Base-by-base conservation (phyloP, 1,140 invertebrate genomes). In the Neuroterus valhalla region DNA sequence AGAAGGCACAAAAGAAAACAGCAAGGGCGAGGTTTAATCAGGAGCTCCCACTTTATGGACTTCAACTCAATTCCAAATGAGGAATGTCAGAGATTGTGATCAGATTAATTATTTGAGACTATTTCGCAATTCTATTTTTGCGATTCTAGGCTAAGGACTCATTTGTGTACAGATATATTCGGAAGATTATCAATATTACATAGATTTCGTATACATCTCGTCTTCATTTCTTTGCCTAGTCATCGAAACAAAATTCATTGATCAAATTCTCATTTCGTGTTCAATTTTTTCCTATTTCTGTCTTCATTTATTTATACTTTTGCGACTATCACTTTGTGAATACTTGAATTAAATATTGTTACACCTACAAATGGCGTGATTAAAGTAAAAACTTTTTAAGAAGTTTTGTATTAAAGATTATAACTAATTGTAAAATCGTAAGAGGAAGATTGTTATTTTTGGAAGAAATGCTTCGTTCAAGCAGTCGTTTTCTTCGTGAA, bases 51-150 rank as follows among this genome's bases (percentile, higher is more conserved):
- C 50, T 26, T 1, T 48, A 11, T 4, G 62, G 68, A 23, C 23
- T 23, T 23, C 55, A 44, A 6, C 17, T 17, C 21, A 42, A 38
- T 15, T 66, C 66, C 38, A 70, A 69, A 31, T 19, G 21, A 10
- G 48, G 15, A 3, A 72, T 71, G 26, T n/a, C 55, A 26, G 4
- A n/a, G 6, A 50, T 75, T 67, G 17, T 68, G 52, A 38, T 38
- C 6, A 8, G 31, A 38, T 38, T 38, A 0, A 38, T 38, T 38
- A 38, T 8, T 38, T 38, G 31, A 38, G 31, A 38, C 31, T 38
- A 38, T 38, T 38, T 38, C 31, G 31, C n/a, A n/a, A n/a, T 10
- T 21, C 43, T 67, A 14, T 38, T 3, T 42, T 8, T 19, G 17
- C 15, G 14, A 17, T 44, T 67, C 5, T n/a, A 67, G 4, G 3